Conservation (phyloP, 1,140 invertebrate genomes). For the Dinoponera quadriceps region DNA sequence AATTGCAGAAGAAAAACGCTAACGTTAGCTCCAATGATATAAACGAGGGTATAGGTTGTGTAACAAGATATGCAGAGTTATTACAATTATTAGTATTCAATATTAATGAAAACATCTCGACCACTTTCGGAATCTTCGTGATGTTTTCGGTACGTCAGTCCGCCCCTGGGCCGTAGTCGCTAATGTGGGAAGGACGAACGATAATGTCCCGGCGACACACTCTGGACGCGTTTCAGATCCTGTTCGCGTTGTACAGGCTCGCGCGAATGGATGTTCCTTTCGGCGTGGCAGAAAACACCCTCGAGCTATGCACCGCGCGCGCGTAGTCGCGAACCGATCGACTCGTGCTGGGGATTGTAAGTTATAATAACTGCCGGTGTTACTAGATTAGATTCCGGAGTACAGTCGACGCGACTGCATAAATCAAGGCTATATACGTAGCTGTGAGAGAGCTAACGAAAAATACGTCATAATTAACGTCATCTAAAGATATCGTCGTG, state of each 20-base stretch:
- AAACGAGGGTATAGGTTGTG: too few species aligned
- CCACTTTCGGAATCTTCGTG: background rate
- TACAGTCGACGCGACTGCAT: background rate
- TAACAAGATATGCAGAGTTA: too few species aligned
- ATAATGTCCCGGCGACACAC: conserved; percentile 71
- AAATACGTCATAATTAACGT: conserved; percentile 2
- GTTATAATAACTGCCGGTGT: conserved; percentile 57
- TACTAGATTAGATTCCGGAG: conserved; percentile 58
- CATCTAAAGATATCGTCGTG: background rate
- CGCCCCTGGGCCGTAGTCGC: conserved; percentile 40
- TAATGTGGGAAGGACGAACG: conserved; percentile 63
- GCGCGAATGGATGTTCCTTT: conserved; percentile 59
- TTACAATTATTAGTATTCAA: conserved; percentile 19
- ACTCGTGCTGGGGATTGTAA: conserved; percentile 41
- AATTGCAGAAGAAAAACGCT: too few species aligned
- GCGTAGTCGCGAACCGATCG: conserved; percentile 30
- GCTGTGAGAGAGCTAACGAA: background rate
- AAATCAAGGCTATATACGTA: background rate
- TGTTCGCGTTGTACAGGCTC: conserved; percentile 65
- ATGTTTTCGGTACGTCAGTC: background rate
- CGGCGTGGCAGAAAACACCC: conserved; percentile 51
- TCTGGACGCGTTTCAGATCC: conserved; percentile 62
- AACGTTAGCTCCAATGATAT: too few species aligned
- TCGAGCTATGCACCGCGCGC: conserved; percentile 4
- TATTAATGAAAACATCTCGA: background rate